Percentiles rank a stretch among this genome's conserved stretches.
Evolutionary conservation across 2,113 vertebrate genomes (phyloP).

Genomic region (Urocitellus parryii): DNA sequence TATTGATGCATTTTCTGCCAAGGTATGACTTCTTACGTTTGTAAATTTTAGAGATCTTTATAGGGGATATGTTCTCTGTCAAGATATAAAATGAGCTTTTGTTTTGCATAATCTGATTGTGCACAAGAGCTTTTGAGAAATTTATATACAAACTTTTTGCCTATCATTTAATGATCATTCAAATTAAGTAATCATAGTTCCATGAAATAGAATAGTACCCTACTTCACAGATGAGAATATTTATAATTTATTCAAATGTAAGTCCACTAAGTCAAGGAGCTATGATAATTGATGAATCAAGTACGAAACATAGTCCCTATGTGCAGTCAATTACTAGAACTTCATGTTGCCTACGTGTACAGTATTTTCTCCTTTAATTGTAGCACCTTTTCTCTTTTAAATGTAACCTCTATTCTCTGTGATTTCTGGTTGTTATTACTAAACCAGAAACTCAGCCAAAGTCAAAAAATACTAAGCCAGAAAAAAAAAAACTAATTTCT

Average conservation of each 20-base stretch:
- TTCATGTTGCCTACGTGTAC: too few species aligned
- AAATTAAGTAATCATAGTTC: not conserved
- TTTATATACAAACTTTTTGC: not conserved
- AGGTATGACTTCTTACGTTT: constrained; percentile 88
- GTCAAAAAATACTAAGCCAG: not conserved
- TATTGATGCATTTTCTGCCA: constrained; percentile 97
- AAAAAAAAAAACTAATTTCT: too few species aligned
- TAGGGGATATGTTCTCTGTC: not conserved
- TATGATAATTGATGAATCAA: not conserved
- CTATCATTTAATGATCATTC: not conserved
- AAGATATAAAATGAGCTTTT: not conserved
- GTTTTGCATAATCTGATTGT: not conserved
- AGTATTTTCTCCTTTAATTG: not conserved
- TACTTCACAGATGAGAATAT: not conserved
- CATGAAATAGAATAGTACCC: not conserved
- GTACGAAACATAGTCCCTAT: not conserved
- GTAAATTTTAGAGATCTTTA: not conserved
- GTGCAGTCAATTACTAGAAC: not conserved
- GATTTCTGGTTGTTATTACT: not conserved
- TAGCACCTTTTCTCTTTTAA: not conserved
- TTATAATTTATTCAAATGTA: not conserved
- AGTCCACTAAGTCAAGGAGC: not conserved
- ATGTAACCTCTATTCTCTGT: not conserved
- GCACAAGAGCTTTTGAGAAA: not conserved
- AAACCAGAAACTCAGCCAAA: not conserved